These are phyloP conservation scores for Synodontis membranacea DNA, from an alignment of 2,113 vertebrate genomes.

Conservation along the genomic window DNA sequence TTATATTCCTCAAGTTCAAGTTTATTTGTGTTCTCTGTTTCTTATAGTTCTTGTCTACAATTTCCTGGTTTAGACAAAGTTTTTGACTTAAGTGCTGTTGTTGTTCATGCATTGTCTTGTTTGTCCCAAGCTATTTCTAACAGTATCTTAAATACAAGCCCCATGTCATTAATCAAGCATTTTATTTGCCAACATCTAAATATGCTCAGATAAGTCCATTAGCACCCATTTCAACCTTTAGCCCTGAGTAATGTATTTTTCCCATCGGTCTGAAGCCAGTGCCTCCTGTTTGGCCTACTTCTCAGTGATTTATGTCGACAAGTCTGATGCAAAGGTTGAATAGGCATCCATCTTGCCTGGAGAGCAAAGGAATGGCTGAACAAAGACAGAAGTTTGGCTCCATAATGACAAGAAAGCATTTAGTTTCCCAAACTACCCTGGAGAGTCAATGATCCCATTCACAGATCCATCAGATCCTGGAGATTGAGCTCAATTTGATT, in stretches of 20 bases:
- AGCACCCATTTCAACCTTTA: constrained; percentile 31
- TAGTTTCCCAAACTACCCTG: constrained; percentile 42
- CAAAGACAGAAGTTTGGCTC: constrained; percentile 53
- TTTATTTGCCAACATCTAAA: constrained; percentile 44
- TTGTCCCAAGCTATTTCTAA: constrained; percentile 7
- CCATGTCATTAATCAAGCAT: background rate
- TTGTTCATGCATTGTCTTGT: background rate
- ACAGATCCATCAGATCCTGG: constrained; percentile 56
- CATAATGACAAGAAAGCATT: constrained; percentile 36
- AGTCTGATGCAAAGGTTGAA: constrained; percentile 52
- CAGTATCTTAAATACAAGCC: constrained; percentile 8
- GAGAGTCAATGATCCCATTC: constrained; percentile 62
- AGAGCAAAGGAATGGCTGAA: constrained; percentile 41
- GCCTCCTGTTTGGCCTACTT: constrained; percentile 55
- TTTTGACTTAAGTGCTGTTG: background rate
- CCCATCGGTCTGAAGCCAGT: constrained; percentile 47
- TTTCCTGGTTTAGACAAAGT: background rate
- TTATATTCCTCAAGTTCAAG: background rate
- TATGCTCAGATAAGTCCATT: constrained; percentile 43
- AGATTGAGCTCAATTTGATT: constrained; percentile 65
- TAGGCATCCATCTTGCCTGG: constrained; percentile 55
- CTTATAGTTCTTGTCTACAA: background rate
- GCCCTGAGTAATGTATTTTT: constrained; percentile 49
- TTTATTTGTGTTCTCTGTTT: background rate
- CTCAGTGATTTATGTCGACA: constrained; percentile 59